Base-by-base conservation (phyloP, 2,113 vertebrate species). In the Merops nubicus region DNA sequence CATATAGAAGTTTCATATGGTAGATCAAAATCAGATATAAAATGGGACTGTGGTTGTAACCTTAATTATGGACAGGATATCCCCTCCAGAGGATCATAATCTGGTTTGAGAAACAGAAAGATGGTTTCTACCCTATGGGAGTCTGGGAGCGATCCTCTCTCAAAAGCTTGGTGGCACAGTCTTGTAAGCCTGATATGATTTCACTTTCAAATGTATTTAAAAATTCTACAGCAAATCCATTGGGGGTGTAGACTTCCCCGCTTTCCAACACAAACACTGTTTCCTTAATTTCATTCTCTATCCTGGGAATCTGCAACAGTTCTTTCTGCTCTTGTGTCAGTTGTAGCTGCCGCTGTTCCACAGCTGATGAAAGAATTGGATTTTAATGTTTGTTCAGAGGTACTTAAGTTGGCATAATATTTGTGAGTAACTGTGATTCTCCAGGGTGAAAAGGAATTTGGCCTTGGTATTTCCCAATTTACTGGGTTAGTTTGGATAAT, bases 151-250 rank as follows among this genome's bases (percentile, higher is more conserved):
- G 83, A 96, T 97, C 92, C 90, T 95, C 73, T 91, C 93, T 96
- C 92, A 87, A 92, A 96, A 96, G 96, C 95, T 96, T 92, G 88
- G 96, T 97, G 96, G 89, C 95, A 95, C 53, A 94, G 96, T 93
- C 96, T 72, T 96, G 79, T 54, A 96, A 93, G 93, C 63, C 72
- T 84, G 93, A 84, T 92, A 87, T 92, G 73, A 97, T 97, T 97
- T 96, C 96, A 94, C 95, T 96, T 97, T 97, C 92, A 97, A 97
- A 97, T 97, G 92, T 95, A 93, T 97, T 97, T 95, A 94, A 97
- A 96, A 97, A 97, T 96, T 85, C 96, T 73, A 28, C 83, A 94
- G 64, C 91, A 95, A 97, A 96, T 97, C 96, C 96, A 73, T 38
- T 11, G 92, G 92, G 96, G 95, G 88, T 20, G 0, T 82, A 95